Base-by-base conservation (phyloP, 1,140 invertebrate species). In the Panulirus ornatus region DNA sequence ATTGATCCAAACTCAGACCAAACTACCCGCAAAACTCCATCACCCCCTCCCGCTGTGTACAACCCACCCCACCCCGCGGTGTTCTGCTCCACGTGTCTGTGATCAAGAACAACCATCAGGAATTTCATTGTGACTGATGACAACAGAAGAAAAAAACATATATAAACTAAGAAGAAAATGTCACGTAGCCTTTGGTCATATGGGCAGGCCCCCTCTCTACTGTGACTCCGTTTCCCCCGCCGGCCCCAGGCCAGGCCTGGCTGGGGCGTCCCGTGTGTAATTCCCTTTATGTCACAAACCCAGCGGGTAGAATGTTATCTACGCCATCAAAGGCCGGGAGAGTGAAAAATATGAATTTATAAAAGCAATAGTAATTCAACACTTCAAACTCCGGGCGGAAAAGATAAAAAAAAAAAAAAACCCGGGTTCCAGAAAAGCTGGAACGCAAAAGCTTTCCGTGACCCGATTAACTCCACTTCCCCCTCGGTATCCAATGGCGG, bases 401-500 rank as follows among this genome's bases (percentile, higher is more conserved):
- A n/a, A n/a, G n/a, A n/a, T n/a, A n/a, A n/a, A n/a, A 79, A 51
- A 51, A 22, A 42, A 30, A n/a, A 19, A 51, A 83, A 83, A 83
- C 38, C 40, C 27, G 38, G 11, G 66, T 83, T 63, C 16, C 22
- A 83, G 58, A 40, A 58, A n/a, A 40, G 38, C 58, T 66, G 38
- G 81, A 83, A 83, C 51, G 58, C 34, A 27, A 40, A 34, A 66
- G 58, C 51, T 27, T 66, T 22, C 30, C 54, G n/a, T 58, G 73
- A 63, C 38, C 75, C 84, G 47, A 63, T 76, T 73, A 63, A 87
- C 84, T 87, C 84, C 76, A 42, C 84, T 87, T 87, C 84, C 84
- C 84, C 84, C 84, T 14, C 84, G 84, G 84, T 87, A 87, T 79
- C 84, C 84, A 78, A 79, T 87, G 51, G 84, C 84, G 66, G 19